Evolutionary conservation across 2,888 invertebrate species (phyloP).

Genomic region (Proisotoma minuta): DNA sequence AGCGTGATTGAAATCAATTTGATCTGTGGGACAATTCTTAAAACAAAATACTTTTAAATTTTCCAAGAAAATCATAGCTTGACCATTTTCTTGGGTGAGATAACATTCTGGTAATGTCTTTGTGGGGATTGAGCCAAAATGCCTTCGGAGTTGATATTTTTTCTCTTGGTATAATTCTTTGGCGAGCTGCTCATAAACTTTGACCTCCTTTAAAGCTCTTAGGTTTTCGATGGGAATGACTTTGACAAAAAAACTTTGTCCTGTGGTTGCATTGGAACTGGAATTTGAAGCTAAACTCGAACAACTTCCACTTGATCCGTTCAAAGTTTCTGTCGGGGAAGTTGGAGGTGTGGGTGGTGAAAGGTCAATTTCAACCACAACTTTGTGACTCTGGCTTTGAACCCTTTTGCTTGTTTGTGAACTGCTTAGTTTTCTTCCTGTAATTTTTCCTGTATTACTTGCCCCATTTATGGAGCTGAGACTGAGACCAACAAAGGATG

Average conservation of each 20-base stretch:
- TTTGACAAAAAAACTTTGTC: constrained; percentile 11
- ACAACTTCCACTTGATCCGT: no score
- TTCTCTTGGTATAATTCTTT: background rate
- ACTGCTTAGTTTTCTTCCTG: no score
- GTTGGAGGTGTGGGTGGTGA: no score
- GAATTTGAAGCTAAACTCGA: no score
- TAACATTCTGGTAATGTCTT: background rate
- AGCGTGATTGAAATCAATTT: constrained; percentile 24
- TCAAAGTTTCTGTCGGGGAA: no score
- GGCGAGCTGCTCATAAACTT: constrained; percentile 1
- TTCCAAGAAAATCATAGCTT: constrained; percentile 19
- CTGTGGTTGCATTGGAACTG: no score
- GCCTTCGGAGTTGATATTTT: background rate
- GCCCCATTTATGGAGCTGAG: no score
- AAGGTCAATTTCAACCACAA: constrained; percentile 4
- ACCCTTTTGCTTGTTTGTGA: no score
- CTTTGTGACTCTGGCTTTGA: background rate
- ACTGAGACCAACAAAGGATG: constrained; percentile 7
- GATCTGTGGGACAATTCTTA: background rate
- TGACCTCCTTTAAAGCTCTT: background rate
- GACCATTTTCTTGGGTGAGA: constrained; percentile 9
- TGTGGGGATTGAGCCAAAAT: background rate
- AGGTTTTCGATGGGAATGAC: background rate
- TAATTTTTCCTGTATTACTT: no score
- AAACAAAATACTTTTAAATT: constrained; percentile 15